These are phyloP conservation scores for Zenarchopterus dispar DNA, from an alignment of 2,797 vertebrate species.

Conservation along the genomic window DNA sequence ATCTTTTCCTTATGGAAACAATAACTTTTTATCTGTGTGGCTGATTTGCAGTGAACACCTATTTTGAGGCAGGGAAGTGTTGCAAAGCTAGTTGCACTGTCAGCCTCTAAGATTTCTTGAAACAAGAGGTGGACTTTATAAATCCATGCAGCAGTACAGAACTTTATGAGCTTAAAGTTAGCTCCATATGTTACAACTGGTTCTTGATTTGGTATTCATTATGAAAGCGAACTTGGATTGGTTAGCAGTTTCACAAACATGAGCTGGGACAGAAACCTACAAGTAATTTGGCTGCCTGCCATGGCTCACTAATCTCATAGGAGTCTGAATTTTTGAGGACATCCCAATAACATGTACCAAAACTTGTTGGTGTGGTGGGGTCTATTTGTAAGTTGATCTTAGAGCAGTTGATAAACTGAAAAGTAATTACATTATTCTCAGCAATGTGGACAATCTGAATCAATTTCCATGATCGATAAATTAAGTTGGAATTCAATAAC, in stretches of 20 bases:
- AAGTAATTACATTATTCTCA: slow-evolving; percentile 75
- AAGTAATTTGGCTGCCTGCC: slow-evolving; percentile 21
- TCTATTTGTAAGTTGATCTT: slow-evolving; percentile 30
- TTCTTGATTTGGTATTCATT: slow-evolving; percentile 17
- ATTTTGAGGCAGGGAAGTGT: no score
- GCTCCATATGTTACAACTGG: no score
- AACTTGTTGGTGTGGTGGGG: slow-evolving; percentile 1
- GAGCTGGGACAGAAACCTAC: slow-evolving; percentile 42
- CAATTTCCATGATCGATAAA: slow-evolving; percentile 61
- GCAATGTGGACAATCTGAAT: slow-evolving; percentile 70
- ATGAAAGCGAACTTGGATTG: slow-evolving; percentile 19
- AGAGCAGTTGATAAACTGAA: slow-evolving; percentile 57
- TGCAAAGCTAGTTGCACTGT: no score
- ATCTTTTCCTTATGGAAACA: not conserved
- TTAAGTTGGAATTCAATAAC: slow-evolving; percentile 34
- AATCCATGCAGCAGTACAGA: no score
- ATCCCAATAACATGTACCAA: slow-evolving; percentile 41
- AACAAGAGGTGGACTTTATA: no score
- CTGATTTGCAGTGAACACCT: no score
- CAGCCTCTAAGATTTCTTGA: no score
- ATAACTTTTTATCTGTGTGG: not conserved
- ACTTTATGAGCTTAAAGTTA: no score
- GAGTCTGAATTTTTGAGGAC: slow-evolving; percentile 49
- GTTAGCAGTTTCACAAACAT: slow-evolving; percentile 19
- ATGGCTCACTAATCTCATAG: slow-evolving; percentile 45